Percentiles rank a stretch among this genome's conserved stretches.
phyloP scores from a whole-genome alignment of 2,888 invertebrate species.

The Apotomis betuletana region DNA sequence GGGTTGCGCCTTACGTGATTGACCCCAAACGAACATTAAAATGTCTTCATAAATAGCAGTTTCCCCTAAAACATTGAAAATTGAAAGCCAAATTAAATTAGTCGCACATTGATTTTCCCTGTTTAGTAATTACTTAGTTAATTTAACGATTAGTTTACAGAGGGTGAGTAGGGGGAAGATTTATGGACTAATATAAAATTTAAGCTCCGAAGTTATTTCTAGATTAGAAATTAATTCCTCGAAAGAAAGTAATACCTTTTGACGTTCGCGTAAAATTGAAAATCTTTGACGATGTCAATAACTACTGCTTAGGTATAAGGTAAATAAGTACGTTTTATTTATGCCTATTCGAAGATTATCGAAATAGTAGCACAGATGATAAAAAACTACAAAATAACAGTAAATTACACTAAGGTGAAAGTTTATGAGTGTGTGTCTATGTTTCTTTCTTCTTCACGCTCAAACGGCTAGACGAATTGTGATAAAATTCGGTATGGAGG shows the following conservation, averaged over 20 bases:
- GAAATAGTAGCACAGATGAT: too few relatives aligned
- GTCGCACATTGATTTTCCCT: conserved; percentile 75
- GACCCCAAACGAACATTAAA: neutral
- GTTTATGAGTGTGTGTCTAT: too few relatives aligned
- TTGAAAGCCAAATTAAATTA: conserved; percentile 69
- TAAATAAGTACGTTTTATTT: too few relatives aligned
- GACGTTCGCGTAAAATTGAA: neutral
- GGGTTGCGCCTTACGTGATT: neutral
- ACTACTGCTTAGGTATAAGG: too few relatives aligned
- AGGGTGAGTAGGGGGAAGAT: conserved; percentile 66
- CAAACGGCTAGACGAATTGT: too few relatives aligned
- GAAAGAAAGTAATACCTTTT: neutral
- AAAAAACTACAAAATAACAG: too few relatives aligned
- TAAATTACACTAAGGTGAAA: too few relatives aligned
- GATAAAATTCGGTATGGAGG: too few relatives aligned
- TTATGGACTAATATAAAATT: conserved; percentile 57
- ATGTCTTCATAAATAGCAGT: conserved; percentile 17
- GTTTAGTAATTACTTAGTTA: conserved; percentile 70
- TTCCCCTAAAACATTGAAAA: conserved; percentile 28
- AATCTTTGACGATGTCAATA: neutral
- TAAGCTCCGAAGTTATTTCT: conserved; percentile 18
- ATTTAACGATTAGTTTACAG: conserved; percentile 75
- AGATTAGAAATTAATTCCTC: conserved; percentile 16
- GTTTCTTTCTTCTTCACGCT: too few relatives aligned
- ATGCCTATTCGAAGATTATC: too few relatives aligned